Conservation (phyloP, 1,140 invertebrate species). For the Calliphora vicina region DNA sequence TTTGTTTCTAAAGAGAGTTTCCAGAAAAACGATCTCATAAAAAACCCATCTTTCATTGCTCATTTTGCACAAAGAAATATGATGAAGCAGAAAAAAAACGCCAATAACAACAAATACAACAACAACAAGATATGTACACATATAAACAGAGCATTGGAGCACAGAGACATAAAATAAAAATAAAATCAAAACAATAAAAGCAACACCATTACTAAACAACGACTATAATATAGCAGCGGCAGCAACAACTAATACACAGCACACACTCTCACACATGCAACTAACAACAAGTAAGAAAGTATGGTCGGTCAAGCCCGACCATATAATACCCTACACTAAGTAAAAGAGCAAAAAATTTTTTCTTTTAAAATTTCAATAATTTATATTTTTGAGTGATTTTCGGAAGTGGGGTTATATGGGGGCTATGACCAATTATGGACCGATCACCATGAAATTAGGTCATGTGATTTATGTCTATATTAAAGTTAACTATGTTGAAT, state of each 20-base stretch:
- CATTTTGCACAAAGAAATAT: not conserved
- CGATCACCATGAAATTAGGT: no score
- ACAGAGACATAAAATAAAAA: conserved; percentile 35
- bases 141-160: not conserved
- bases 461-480: no score
- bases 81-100: not conserved
- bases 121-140: not conserved
- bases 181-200: conserved; percentile 36
- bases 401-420: no score
- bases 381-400: no score
- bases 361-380: no score
- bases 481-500: no score
- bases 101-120: not conserved
- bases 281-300: conserved; percentile 21
- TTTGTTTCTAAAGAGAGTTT: not conserved
- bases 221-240: conserved; percentile 4
- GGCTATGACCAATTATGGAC: no score
- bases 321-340: no score
- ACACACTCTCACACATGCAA: no score
- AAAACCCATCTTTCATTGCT: conserved; percentile 12
- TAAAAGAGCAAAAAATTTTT: no score
- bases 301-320: no score
- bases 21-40: conserved; percentile 4
- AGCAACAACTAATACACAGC: no score
- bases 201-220: conserved; percentile 27